These are phyloP conservation scores for Trachemys scripta DNA, from an alignment of 2,113 vertebrate species.

Conservation along the genomic window DNA sequence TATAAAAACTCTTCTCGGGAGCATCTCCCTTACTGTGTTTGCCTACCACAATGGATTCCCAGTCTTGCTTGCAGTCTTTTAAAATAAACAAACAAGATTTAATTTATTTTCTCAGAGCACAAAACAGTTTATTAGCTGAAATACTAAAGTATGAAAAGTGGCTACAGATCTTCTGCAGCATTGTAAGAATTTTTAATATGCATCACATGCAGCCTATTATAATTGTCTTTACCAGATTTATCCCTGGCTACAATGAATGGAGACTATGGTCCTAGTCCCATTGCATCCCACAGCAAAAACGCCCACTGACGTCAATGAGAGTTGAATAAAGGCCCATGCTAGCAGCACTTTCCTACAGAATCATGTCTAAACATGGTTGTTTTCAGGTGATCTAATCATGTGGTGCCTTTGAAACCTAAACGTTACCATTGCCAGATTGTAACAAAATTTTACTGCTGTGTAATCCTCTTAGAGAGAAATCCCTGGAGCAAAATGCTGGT, in stretches of 20 bases:
- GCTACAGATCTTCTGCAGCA: background rate
- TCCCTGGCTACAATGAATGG: background rate
- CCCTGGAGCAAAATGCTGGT: background rate
- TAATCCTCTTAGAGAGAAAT: background rate
- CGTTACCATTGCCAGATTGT: background rate
- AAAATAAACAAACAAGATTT: background rate
- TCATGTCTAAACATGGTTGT: accelerated
- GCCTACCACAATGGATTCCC: accelerated
- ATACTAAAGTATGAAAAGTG: background rate
- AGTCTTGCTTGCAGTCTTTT: background rate
- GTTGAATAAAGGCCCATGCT: background rate
- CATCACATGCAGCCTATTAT: background rate
- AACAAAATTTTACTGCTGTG: conserved; percentile 1
- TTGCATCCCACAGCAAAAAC: accelerated
- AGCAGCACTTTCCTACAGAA: background rate
- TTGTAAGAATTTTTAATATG: background rate
- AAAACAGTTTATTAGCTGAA: background rate
- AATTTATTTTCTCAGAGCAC: background rate
- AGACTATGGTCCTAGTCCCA: background rate
- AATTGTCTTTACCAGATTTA: accelerated
- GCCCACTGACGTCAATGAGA: background rate
- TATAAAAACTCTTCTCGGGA: background rate
- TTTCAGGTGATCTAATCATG: background rate
- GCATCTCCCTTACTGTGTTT: background rate
- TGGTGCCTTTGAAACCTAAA: background rate